Evolutionary conservation across 2,888 invertebrate species (phyloP), one percentile per base, ranked within the genome.

Genomic region (Xanthorhoe designata): DNA sequence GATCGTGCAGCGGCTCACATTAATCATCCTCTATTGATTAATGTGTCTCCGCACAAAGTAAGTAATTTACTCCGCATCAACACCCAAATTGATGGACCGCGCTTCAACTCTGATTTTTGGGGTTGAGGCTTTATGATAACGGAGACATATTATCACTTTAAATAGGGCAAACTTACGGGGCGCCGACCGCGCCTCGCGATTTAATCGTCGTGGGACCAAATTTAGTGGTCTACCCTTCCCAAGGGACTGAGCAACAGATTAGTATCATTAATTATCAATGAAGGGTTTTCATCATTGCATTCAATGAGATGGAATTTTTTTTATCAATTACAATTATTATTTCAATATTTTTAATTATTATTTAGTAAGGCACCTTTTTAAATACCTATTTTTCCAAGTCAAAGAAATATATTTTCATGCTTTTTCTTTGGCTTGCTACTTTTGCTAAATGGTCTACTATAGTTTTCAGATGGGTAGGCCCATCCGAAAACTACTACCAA

Each of bases 1-100:
- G 86, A 87, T 87, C 86, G 84, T 82, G 81, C 78, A 86, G 83
- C 78, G 75, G 81, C 85, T 82, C 78, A 80, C 91, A 93, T 93
- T 91, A 92, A 93, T 93, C 92, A 93, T 89, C 83, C 87, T 83
- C 81, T 87, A 92, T 92, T 92, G 92, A 92, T 93, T 92, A 91
- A 92, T 91, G 89, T 90, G 88, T 91, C 88, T 79, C 83, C 85
- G 76, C 83, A 86, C 85, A 89, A 90, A 90, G 86, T 90, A 87
- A 86, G 83, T 86, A 87, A 88, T 88, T 87, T 85, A 87, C 84
- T 84, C 80, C 72, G 75, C 72, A 83, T 81, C 81, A 82, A 83
- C 79, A 73, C 73, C 67, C 80, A 78, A 78, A 85, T 82, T 87
- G 82, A 87, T 87, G 83, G 83, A 82, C 80, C 79, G 69, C 69